Conservation (phyloP, 2,797 vertebrate species). For the Micropoecilia bifurca region DNA sequence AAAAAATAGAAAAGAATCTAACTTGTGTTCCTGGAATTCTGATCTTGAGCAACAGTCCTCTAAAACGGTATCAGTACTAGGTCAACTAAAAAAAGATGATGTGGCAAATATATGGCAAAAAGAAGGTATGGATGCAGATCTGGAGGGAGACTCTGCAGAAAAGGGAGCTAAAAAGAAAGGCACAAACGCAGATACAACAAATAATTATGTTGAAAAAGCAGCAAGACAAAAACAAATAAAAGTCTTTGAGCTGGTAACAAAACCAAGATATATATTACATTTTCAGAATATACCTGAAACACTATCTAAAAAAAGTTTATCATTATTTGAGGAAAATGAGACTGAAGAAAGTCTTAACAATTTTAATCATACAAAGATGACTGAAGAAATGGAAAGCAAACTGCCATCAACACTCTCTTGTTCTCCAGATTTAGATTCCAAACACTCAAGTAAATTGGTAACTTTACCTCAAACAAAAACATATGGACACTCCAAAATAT, state of each 20-base stretch:
- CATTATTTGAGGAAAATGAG: accelerated
- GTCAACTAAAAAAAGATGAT: neutral
- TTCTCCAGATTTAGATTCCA: neutral
- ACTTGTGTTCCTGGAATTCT: slow-evolving; percentile 60
- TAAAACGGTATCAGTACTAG: neutral
- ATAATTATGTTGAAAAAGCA: accelerated
- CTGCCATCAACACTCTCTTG: neutral
- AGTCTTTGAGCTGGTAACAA: slow-evolving; percentile 45
- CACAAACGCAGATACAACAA: neutral
- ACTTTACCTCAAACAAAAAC: accelerated
- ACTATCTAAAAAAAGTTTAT: accelerated
- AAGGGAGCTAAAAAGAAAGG: accelerated
- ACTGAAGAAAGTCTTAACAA: accelerated
- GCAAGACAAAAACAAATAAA: neutral
- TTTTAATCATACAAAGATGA: accelerated
- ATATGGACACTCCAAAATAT: neutral
- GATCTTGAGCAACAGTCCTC: slow-evolving; percentile 15
- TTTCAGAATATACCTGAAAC: slow-evolving; percentile 17
- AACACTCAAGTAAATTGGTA: accelerated
- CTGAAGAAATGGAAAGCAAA: neutral
- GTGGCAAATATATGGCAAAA: neutral
- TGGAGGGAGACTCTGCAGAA: neutral
- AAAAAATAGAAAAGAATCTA: slow-evolving; percentile 16
- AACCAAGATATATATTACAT: slow-evolving; percentile 29
- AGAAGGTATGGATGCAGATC: accelerated